Percentiles rank a stretch among this genome's conserved stretches.
Conservation (phyloP, 1,140 invertebrate species). For the Xylocopa sonorina region DNA sequence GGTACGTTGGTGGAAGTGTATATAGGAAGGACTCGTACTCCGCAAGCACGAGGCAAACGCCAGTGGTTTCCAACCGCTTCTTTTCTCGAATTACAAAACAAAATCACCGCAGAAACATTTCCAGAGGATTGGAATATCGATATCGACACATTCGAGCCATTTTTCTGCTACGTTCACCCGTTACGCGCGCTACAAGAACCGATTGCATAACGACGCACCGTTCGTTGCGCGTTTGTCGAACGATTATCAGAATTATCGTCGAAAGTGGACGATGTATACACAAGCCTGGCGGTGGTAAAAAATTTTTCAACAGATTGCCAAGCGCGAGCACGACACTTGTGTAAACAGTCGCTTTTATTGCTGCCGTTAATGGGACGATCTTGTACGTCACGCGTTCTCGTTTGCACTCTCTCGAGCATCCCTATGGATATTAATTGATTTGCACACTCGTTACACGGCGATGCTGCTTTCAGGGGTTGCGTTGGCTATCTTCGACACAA, state of each 20-base stretch:
- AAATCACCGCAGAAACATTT: no score
- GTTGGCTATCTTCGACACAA: neutral
- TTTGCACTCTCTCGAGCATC: neutral
- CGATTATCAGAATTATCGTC: neutral
- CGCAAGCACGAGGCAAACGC: constrained; percentile 50
- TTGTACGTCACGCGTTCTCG: constrained; percentile 3
- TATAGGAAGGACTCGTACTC: constrained; percentile 54
- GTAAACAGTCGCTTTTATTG: neutral
- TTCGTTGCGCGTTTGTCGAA: no score
- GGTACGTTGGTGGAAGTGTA: constrained; percentile 61
- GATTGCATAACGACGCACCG: constrained; percentile 21
- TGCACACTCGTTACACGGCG: neutral
- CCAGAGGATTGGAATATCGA: no score
- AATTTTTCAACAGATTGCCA: constrained; percentile 1
- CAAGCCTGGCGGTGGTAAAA: neutral
- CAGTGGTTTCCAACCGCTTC: constrained; percentile 50
- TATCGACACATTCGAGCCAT: no score
- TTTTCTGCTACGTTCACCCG: no score
- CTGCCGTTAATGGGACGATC: constrained; percentile 4
- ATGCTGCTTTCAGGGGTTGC: neutral
- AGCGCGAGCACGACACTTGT: neutral
- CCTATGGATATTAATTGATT: neutral
- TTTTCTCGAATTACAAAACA: neutral
- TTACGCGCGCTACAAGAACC: no score
- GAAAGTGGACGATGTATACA: neutral